These are phyloP conservation scores for Campaea margaritaria DNA, from an alignment of 2,888 invertebrate genomes.

Conservation along the genomic window DNA sequence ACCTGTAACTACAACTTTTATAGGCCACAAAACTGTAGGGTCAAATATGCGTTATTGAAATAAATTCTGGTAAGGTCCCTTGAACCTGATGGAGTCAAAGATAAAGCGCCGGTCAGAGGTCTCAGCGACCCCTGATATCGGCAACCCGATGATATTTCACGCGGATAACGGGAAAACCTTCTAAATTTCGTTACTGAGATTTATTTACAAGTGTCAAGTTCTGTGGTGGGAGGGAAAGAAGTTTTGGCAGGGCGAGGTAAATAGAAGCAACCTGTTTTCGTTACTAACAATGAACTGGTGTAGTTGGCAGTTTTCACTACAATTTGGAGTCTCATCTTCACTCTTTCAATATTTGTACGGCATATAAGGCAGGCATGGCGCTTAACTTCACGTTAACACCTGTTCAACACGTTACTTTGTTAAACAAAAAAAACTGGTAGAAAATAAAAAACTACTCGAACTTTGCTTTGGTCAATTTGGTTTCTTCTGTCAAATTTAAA, in stretches of 20 bases:
- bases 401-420: too few relatives aligned
- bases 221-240: background rate
- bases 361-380: too few relatives aligned
- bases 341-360: too few relatives aligned
- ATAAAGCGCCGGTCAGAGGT: conserved; percentile 59
- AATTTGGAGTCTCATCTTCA: too few relatives aligned
- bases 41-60: conserved; percentile 50
- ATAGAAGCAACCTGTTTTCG: too few relatives aligned
- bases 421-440: too few relatives aligned
- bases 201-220: conserved; percentile 37
- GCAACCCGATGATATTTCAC: conserved; percentile 53
- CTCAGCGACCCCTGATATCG: conserved; percentile 49
- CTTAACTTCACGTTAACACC: too few relatives aligned
- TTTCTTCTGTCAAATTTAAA: too few relatives aligned
- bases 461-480: too few relatives aligned
- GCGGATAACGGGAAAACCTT: conserved; percentile 45
- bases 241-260: background rate
- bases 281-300: too few relatives aligned
- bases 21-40: conserved; percentile 24
- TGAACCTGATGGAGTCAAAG: conserved; percentile 52
- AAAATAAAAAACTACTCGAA: too few relatives aligned
- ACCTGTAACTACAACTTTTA: conserved; percentile 20
- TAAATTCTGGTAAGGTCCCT: conserved; percentile 48
- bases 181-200: conserved; percentile 40
- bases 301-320: too few relatives aligned